Percentiles rank a stretch among this genome's conserved stretches.
These are phyloP conservation scores for Xiphorhynchus elegans DNA, from an alignment of 2,113 vertebrate species.

Conservation along the genomic window DNA sequence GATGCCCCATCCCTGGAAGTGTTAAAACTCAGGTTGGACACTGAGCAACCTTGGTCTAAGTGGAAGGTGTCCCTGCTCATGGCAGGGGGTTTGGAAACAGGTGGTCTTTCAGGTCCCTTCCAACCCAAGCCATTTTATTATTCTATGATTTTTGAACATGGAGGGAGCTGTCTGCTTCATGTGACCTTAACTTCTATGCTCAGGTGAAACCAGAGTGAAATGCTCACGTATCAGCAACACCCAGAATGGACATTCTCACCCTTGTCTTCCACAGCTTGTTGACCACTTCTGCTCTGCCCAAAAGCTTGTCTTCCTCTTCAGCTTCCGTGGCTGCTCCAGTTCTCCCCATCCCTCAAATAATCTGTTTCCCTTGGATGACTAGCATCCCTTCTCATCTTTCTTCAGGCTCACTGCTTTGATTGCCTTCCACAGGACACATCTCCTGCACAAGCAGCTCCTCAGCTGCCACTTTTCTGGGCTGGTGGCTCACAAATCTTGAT, in stretches of 20 bases:
- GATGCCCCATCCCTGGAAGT: not conserved
- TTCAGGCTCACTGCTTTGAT: not conserved
- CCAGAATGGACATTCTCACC: not conserved
- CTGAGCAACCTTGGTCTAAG: not conserved
- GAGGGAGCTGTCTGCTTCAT: not conserved
- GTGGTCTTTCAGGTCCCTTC: not conserved
- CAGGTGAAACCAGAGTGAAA: not conserved
- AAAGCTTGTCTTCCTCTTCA: not conserved
- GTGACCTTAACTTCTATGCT: not conserved
- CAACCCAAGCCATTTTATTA: not conserved
- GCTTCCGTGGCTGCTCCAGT: not conserved
- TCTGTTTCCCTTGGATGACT: not conserved
- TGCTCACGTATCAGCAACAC: not conserved
- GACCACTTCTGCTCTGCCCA: not conserved
- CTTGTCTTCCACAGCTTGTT: not conserved
- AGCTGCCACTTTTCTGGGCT: not conserved
- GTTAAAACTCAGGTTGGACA: not conserved
- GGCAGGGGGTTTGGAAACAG: not conserved
- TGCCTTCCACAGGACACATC: not conserved
- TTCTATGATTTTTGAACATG: not conserved
- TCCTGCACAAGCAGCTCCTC: not conserved
- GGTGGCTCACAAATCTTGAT: not conserved
- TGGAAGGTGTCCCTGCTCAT: not conserved
- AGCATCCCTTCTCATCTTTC: not conserved
- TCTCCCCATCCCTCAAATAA: not conserved